phyloP scores from a whole-genome alignment of 2,113 vertebrate genomes.

The Psammodynastes pulverulentus region DNA sequence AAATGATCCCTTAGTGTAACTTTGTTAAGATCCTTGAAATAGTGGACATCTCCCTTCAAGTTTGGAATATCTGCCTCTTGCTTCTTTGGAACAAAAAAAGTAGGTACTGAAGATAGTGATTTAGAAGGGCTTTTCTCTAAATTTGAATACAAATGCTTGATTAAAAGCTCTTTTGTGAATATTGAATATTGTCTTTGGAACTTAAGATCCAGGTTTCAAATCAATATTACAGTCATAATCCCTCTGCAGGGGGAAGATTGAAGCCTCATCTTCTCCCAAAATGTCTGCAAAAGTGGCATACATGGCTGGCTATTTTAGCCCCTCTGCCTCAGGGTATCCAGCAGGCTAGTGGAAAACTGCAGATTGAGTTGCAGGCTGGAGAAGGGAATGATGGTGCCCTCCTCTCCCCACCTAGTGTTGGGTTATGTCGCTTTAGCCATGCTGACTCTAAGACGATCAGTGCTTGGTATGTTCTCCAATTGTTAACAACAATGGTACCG shows the following conservation, averaged over 20 bases:
- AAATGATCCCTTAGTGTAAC: background rate
- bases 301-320: background rate
- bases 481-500: no score
- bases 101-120: background rate
- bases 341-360: background rate
- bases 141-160: background rate
- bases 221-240: background rate
- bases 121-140: background rate
- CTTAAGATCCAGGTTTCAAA: background rate
- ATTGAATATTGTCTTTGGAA: background rate
- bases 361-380: background rate
- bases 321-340: background rate
- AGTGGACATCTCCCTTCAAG: background rate
- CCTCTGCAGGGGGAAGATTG: background rate
- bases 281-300: background rate
- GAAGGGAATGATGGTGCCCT: background rate
- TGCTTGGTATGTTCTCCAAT: background rate
- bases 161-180: background rate
- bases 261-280: background rate
- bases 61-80: background rate
- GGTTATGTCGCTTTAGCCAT: background rate
- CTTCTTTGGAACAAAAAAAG: background rate
- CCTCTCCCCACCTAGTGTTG: background rate
- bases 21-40: background rate
- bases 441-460: background rate